phyloP scores from a whole-genome alignment of 2,797 vertebrate genomes.

The Triplophysa yarkandensis region DNA sequence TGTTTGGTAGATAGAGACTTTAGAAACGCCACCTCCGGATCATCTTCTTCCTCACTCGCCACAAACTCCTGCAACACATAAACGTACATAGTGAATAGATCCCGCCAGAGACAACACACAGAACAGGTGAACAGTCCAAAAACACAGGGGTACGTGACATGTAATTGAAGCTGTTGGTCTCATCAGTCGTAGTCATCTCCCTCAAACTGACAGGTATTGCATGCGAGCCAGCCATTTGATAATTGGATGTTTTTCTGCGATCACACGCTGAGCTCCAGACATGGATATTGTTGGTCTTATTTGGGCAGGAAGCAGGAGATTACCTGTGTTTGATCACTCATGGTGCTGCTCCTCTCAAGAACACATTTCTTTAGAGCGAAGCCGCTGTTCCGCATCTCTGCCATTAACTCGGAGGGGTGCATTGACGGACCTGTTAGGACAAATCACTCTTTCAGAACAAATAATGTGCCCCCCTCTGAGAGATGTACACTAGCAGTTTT shows the following conservation, averaged over 20 bases:
- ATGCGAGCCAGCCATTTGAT: conserved; percentile 47
- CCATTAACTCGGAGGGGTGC: conserved; percentile 99
- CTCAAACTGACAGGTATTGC: conserved; percentile 53
- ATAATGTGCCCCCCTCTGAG: conserved; percentile 88
- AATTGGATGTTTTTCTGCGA: conserved; percentile 78
- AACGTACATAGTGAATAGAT: conserved; percentile 5
- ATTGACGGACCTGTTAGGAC: conserved; percentile 98
- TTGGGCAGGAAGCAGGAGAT: conserved; percentile 81
- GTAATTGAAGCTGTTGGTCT: conserved; percentile 52
- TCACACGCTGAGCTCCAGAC: conserved; percentile 65
- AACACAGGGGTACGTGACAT: conserved; percentile 23
- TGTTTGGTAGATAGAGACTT: conserved; percentile 95
- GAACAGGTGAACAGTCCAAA: conserved; percentile 28
- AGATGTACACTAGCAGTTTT: conserved; percentile 92
- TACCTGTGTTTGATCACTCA: conserved; percentile 98
- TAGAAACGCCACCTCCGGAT: conserved; percentile 97
- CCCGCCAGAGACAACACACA: background rate
- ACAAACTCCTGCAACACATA: conserved; percentile 83
- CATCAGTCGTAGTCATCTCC: conserved; percentile 56
- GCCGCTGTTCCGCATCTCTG: conserved; percentile 99
- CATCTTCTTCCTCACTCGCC: conserved; percentile 93
- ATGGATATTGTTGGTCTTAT: conserved; percentile 77
- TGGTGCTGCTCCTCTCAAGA: conserved; percentile 94
- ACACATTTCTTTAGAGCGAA: conserved; percentile 99
- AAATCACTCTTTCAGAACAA: conserved; percentile 94